A percentile compares a stretch with the other conserved stretches of the same genome.
These are phyloP conservation scores for Rhynchonycteris naso DNA, from an alignment of 2,797 vertebrate species.

Conservation along the genomic window DNA sequence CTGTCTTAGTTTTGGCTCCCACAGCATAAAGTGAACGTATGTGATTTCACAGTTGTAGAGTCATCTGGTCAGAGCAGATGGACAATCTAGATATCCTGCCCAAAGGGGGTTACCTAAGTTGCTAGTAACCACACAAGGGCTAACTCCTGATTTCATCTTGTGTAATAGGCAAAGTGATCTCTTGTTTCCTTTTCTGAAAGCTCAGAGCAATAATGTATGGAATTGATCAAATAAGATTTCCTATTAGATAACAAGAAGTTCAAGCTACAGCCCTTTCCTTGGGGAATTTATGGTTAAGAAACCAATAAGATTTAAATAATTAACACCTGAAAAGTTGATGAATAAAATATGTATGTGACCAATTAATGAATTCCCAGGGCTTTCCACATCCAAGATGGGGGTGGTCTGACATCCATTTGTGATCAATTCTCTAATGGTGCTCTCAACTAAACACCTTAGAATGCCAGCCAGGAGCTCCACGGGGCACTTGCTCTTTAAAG, in stretches of 20 bases:
- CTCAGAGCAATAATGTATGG: neutral
- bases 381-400: neutral
- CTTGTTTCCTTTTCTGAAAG: neutral
- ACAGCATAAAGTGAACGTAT: fast-evolving
- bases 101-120: neutral
- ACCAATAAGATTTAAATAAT: neutral
- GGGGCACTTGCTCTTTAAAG: slow-evolving; percentile 81
- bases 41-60: neutral
- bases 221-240: slow-evolving; percentile 32
- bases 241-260: neutral
- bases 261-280: neutral
- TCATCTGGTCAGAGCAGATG: neutral
- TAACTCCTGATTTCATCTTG: neutral
- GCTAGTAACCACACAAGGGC: neutral
- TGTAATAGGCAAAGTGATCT: neutral
- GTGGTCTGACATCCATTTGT: neutral
- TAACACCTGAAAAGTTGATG: neutral
- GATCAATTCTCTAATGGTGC: neutral
- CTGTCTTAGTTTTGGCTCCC: neutral
- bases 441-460: neutral
- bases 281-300: neutral
- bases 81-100: neutral
- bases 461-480: slow-evolving; percentile 53
- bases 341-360: neutral
- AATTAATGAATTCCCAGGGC: neutral